phyloP scores from a whole-genome alignment of 2,113 vertebrate species.

The Megaceryle torquata region DNA sequence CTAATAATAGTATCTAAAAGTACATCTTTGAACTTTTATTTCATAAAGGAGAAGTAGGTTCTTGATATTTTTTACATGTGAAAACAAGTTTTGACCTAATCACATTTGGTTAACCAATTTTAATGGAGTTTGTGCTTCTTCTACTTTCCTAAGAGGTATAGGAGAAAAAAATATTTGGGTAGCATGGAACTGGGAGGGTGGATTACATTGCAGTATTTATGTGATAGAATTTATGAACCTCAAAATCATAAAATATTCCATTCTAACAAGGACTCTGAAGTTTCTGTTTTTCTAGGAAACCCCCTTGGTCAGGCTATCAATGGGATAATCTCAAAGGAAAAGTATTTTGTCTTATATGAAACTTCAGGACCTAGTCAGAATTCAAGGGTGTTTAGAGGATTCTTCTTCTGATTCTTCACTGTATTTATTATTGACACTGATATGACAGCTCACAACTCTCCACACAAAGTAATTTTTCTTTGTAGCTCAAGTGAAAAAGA shows the following conservation, averaged over 20 bases:
- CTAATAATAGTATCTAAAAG: constrained; percentile 40
- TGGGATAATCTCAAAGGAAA: not conserved
- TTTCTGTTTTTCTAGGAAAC: not conserved
- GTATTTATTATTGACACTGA: not conserved
- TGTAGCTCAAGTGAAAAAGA: not conserved
- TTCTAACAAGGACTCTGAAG: not conserved
- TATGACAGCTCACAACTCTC: not conserved
- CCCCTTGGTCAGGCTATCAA: not conserved
- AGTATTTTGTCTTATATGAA: not conserved
- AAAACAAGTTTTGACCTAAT: constrained; percentile 30
- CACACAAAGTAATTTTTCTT: not conserved
- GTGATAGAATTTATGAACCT: not conserved
- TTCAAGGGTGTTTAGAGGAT: not conserved
- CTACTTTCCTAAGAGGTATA: not conserved
- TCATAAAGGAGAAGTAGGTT: not conserved
- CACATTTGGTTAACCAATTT: not conserved
- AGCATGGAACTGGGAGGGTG: no score
- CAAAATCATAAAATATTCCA: not conserved
- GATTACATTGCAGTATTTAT: not conserved
- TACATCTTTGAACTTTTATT: constrained; percentile 2
- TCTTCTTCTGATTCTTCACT: not conserved
- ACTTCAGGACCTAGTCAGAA: not conserved
- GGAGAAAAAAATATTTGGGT: not conserved
- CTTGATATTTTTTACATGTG: not conserved
- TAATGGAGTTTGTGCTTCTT: not conserved